phyloP scores from a whole-genome alignment of 2,797 vertebrate genomes.

The Chiroxiphia lanceolata region DNA sequence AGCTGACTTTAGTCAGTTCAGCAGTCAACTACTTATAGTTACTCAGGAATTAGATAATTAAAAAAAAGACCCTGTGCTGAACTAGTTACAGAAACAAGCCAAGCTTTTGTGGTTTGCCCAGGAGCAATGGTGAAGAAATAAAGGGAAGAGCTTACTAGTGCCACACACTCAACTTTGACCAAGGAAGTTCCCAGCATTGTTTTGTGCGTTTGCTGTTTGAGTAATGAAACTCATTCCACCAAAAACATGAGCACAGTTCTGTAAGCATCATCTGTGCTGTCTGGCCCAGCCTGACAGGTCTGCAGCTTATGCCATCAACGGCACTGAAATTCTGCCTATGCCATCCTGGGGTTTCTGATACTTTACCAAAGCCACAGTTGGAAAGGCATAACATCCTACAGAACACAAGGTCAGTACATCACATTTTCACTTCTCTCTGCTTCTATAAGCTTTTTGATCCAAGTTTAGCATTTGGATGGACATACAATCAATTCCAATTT shows the following conservation, averaged over 20 bases:
- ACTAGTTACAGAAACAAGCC: not conserved
- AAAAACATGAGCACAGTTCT: not conserved
- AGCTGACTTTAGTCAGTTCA: not conserved
- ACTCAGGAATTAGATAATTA: not conserved
- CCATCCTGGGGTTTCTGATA: not conserved
- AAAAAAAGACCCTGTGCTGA: not conserved
- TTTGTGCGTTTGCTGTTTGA: not conserved
- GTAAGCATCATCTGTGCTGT: not conserved
- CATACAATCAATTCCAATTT: not conserved
- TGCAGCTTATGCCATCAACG: not conserved
- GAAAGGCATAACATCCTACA: not conserved
- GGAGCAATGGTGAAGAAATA: not conserved
- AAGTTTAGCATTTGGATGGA: not conserved
- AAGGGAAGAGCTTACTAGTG: not conserved
- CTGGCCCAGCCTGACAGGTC: not conserved
- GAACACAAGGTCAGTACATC: not conserved
- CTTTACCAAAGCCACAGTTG: not conserved
- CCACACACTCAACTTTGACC: not conserved
- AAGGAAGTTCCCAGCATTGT: not conserved
- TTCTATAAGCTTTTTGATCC: not conserved
- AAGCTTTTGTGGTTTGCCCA: not conserved
- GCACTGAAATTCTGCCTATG: not conserved
- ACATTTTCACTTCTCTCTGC: not conserved
- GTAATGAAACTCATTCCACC: not conserved
- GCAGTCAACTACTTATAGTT: not conserved